Base-by-base conservation (phyloP, 2,888 invertebrate species). In the Lordiphosa andalusiaca region DNA sequence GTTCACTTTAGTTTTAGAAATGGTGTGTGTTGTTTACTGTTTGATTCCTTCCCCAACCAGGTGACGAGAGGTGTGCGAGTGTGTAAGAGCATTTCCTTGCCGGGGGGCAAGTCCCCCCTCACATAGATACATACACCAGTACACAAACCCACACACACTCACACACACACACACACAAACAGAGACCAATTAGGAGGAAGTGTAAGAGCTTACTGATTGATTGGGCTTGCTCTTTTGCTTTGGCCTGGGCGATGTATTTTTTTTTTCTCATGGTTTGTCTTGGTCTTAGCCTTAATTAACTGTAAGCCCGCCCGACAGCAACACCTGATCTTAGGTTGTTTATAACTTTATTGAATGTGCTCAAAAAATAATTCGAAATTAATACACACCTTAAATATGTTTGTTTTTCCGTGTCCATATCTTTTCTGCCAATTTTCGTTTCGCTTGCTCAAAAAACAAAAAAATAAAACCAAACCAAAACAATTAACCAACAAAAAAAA, bases 361-460 rank as follows among this genome's bases (percentile, higher is more conserved):
- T n/a, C n/a, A n/a, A n/a, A n/a, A n/a, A n/a, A n/a, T 13, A 16
- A 77, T 70, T 67, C 72, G 55, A 74, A 80, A 71, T 75, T 73
- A 54, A 69, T 64, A 74, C 74, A 80, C 69, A 65, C 35, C 50
- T 16, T 56, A 56, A 66, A 61, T 67, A 46, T 60, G 70, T 74
- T 68, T 76, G 62, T 80, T 77, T 73, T 80, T 73, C 80, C 74
- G 77, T 77, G 77, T 78, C 72, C 63, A 63, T 63, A 73, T 75
- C 73, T 73, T 67, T 73, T 66, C 67, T 16, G 69, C 64, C 67
- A 73, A 62, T 51, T 71, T 75, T 73, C 47, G 60, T 74, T 75
- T 71, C 68, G 67, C 74, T 72, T 76, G 69, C 75, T 36, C 44
- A 61, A 19, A 16, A 61, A 19, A 16, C 16, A 16, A 16, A 16